Evolutionary conservation across 2,888 invertebrate species (phyloP), one percentile per base, ranked within the genome.

Genomic region (Limenitis camilla): DNA sequence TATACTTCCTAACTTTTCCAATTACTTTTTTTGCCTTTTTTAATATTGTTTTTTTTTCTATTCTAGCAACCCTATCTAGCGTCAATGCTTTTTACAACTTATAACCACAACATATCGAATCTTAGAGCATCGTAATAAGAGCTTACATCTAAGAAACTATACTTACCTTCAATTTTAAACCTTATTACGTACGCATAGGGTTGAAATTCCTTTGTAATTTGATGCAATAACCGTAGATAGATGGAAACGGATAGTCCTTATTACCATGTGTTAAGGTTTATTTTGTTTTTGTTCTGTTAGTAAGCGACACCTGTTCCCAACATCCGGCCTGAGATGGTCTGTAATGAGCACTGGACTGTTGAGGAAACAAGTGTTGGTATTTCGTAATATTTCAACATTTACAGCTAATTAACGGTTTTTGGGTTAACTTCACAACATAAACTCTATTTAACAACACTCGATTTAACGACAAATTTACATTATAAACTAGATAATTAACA

Each of bases 231-330:
- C 38, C 35, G 19, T 19, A 19, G 38, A 36, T 38, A 45, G 35
- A 5, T 2, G 19, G 29, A 36, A 11, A 45, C 19, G 28, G 45
- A 31, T 45, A 11, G 35, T 30, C 39, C 51, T 46, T 56, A 45
- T 51, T 52, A 10, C 50, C 10, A 32, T 43, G 33, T 10, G 33
- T 45, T 58, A 50, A 51, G 31, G 46, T 36, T 46, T 42, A 28
- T 53, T 64, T 48, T 66, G 54, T 69, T 69, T 66, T 63, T 49
- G 45, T 42, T 39, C 36, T 32, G 67, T 54, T 60, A 70, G 69
- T 65, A 70, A 69, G 65, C 68, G 70, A 78, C 81, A 81, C 66
- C 67, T 67, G 67, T 66, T 66, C 61, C 50, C 60, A 61, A 62
- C 67, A 64, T 66, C 67, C 66, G 66, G 65, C 56, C 56, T 73